Conservation (phyloP, 2,888 invertebrate genomes). For the Meta bourneti region DNA sequence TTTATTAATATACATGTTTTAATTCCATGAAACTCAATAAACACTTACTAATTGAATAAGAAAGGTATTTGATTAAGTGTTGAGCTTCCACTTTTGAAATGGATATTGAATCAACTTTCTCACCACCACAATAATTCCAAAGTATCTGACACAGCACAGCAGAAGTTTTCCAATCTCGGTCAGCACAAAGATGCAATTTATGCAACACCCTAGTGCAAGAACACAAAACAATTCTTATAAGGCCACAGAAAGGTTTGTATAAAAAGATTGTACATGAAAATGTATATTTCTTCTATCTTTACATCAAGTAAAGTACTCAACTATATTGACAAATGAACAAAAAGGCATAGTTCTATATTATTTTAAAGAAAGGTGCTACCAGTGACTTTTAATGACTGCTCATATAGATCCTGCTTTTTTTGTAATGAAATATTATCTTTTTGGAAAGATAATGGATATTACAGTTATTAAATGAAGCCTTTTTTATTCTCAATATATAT, state of each 20-base stretch:
- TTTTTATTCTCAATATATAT: too few species aligned
- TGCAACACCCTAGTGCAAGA: constrained; percentile 46
- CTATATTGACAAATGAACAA: too few species aligned
- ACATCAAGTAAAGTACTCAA: background rate
- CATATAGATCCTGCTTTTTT: too few species aligned
- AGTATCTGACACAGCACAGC: constrained; percentile 63
- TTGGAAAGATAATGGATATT: too few species aligned
- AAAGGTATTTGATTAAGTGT: constrained; percentile 62
- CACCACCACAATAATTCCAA: constrained; percentile 63
- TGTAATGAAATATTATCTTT: too few species aligned
- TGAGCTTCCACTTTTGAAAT: constrained; percentile 55
- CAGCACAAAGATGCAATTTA: constrained; percentile 63
- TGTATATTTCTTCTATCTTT: background rate
- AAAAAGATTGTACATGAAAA: background rate
- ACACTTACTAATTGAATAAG: constrained; percentile 64
- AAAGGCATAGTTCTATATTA: too few species aligned
- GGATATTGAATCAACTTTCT: constrained; percentile 1
- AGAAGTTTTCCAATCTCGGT: constrained; percentile 67
- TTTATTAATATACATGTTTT: background rate
- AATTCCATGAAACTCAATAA: too few species aligned
- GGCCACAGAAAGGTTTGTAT: background rate
- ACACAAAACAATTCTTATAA: background rate
- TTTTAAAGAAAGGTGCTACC: too few species aligned
- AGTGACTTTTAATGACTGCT: too few species aligned
- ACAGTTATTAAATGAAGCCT: too few species aligned